Percentiles rank a stretch among this genome's conserved stretches.
phyloP scores from a whole-genome alignment of 2,113 vertebrate genomes.

The Pardalotus punctatus region DNA sequence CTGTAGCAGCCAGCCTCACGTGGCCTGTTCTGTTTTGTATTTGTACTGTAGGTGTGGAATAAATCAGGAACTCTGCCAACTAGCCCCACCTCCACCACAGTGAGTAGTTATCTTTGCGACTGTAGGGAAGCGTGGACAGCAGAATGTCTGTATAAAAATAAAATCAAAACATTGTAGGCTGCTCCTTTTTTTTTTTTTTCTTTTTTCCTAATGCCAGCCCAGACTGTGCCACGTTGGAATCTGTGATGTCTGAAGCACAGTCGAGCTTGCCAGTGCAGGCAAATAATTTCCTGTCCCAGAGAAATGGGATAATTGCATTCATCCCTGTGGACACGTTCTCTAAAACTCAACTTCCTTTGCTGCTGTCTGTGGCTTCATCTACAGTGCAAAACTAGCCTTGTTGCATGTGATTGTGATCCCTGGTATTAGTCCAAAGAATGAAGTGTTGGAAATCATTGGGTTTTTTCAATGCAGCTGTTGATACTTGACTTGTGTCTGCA shows the following conservation, averaged over 20 bases:
- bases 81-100: constrained; percentile 73
- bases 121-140: constrained; percentile 51
- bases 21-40: constrained; percentile 65
- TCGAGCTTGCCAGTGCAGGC: background rate
- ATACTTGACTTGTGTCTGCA: background rate
- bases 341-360: background rate
- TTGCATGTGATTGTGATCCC: constrained; percentile 60
- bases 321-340: background rate
- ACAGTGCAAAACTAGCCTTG: constrained; percentile 52
- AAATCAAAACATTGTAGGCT: constrained; percentile 25
- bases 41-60: constrained; percentile 74
- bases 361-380: constrained; percentile 61
- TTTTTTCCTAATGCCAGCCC: background rate
- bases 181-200: background rate
- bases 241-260: constrained; percentile 8
- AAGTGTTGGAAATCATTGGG: background rate
- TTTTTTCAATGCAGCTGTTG: constrained; percentile 13
- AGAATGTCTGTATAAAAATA: constrained; percentile 36
- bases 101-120: constrained; percentile 63
- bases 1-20: constrained; percentile 48
- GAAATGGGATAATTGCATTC: background rate
- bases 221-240: background rate
- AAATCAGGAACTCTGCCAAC: constrained; percentile 76
- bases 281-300: background rate
- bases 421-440: background rate